Evolutionary conservation across 1,140 invertebrate genomes (phyloP).

Genomic region (Drosophila repleta): DNA sequence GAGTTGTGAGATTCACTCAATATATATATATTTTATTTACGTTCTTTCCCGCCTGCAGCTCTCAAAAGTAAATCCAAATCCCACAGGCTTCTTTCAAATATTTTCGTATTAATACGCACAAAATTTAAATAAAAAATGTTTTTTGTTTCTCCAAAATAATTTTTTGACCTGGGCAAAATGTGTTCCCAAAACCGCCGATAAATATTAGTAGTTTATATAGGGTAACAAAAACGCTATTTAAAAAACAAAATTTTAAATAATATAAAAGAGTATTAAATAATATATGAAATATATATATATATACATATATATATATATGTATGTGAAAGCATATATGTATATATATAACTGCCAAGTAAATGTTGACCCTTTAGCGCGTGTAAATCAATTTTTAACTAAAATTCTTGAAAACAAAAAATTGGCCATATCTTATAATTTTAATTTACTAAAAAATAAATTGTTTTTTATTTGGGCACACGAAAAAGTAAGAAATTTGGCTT

Average conservation of each 20-base stretch:
- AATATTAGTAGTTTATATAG: constrained; percentile 79
- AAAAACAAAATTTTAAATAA: constrained; percentile 28
- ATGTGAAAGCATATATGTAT: constrained; percentile 29
- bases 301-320: constrained; percentile 38
- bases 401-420: constrained; percentile 27
- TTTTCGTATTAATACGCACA: constrained; percentile 54
- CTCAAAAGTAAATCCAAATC: constrained; percentile 11
- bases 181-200: constrained; percentile 80
- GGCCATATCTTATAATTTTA: constrained; percentile 28
- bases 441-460: constrained; percentile 5
- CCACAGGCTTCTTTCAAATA: constrained; percentile 8
- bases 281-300: too few species aligned
- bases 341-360: constrained; percentile 71
- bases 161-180: constrained; percentile 67
- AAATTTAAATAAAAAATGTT: constrained; percentile 32
- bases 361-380: constrained; percentile 68
- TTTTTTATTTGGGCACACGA: constrained; percentile 10
- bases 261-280: constrained; percentile 32
- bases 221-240: constrained; percentile 56
- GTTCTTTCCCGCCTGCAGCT: constrained; percentile 32
- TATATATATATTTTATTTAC: constrained; percentile 10
- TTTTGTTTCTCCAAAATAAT: constrained; percentile 11
- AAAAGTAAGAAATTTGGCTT: constrained; percentile 17
- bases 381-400: constrained; percentile 25
- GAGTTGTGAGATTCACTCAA: constrained; percentile 44